Base-by-base conservation (phyloP, 2,888 invertebrate genomes). In the Drosophila birchii region DNA sequence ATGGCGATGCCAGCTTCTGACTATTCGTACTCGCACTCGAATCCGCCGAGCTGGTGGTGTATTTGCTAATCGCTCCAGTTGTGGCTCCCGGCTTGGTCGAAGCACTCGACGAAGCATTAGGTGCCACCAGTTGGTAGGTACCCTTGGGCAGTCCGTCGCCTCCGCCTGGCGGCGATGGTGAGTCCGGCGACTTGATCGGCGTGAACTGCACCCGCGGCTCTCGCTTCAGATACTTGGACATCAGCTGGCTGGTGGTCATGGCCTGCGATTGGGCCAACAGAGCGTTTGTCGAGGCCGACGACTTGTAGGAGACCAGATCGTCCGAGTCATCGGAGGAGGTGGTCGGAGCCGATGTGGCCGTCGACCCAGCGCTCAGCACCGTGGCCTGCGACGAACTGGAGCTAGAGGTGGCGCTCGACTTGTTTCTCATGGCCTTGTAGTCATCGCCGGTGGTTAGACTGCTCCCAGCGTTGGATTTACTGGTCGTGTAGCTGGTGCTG, bases 161-260 rank as follows among this genome's bases (percentile, higher is more conserved):
- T 9, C 86, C 81, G 39, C 88, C 89, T 4, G 92, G 92, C 53
- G 92, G 91, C 3, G 91, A 91, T 8, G 92, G 92, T 11, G 92
- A 91, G 36, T 92, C 91, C 57, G 92, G 91, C 12, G 92, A 91
- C 78, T 91, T 90, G 49, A 91, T 92, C 14, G 91, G 91, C 45
- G 91, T 91, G 45, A 92, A 91, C 54, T 92, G 91, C 5, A 92
- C 92, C 14, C 92, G 88, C n/a, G 92, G 92, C 61, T 92, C 92
- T 11, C 92, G 88, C 67, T 92, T 92, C 12, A 92, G 80, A 78
- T 92, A 92, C 61, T 92, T 92, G 7, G 92, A 92, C 91, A 92
- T 91, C 51, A 92, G 82, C 69, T 92, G 92, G 32, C 91, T 91
- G 60, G 92, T 91, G 66, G 92, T 91, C 92, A 92, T 91, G 38